Evolutionary conservation across 92 coral and sea anemone genomes (phyloP), one percentile per base, ranked within the genome.

Genomic region (Ricordea florida): DNA sequence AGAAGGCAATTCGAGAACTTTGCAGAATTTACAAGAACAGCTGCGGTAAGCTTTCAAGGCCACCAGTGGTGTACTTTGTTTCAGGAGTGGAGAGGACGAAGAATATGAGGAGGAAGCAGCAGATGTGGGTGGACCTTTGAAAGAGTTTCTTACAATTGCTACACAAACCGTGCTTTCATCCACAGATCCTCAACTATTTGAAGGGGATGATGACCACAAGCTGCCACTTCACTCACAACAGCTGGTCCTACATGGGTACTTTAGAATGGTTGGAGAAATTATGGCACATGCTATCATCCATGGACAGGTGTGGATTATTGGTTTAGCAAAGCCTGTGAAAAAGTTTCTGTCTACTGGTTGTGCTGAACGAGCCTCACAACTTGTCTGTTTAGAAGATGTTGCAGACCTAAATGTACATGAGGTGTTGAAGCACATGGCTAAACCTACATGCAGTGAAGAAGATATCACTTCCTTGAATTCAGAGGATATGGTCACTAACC

Each of bases 41-140:
- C n/a, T 4, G 60, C 5, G 9, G 4, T 21, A 40, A 65, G 24
- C 66, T 69, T 15, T 3, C 9, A 15, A 69, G 69, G 37, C 55
- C 57, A 30, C 85, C 78, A 34, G 79, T 79, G 36, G 79, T 57
- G 1, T 79, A 79, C 35, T 79, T 79, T 69, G 40, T 58, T 5
- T 68, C 78, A 1, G 49, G 3, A 59, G 16, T 45, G 85, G 68
- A 16, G 79, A 79, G 16, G 79, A 57, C 29, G 69, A 60, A 2
- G 59, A 38, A 27, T 51, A 18, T 18, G 85, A 69, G 28, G 89
- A 83, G 35, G 89, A 78, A 15, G 84, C 79, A 36, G 87, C 79
- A 20, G 79, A 84, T 57, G 30, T 70, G 18, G 89, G 89, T 7
- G 85, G 89, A 24, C 89, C 89, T 4, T 17, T 45, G 26, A 84